Evolutionary conservation across 2,888 invertebrate species (phyloP).

Genomic region (Pristionchus fissidentatus): DNA sequence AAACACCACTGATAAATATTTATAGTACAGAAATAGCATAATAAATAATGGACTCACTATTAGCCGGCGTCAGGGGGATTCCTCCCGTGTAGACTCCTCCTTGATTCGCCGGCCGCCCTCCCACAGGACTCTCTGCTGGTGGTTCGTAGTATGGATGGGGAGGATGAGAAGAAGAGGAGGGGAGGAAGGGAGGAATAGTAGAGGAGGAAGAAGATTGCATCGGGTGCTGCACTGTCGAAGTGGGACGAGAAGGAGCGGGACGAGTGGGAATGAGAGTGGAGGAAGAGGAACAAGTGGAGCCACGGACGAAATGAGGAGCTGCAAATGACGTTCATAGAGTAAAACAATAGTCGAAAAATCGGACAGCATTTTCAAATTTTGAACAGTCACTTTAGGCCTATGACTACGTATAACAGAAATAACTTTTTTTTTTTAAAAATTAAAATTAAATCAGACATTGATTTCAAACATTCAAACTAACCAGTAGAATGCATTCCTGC

Average conservation of each 20-base stretch:
- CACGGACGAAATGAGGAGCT: too few relatives aligned
- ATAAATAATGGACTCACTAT: background rate
- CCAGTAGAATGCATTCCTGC: too few relatives aligned
- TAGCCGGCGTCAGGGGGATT: background rate
- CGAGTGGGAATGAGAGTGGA: background rate
- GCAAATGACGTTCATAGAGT: too few relatives aligned
- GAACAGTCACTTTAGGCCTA: too few relatives aligned
- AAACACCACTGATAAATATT: background rate
- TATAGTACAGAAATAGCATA: background rate
- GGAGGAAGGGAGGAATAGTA: background rate
- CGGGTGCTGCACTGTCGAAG: background rate
- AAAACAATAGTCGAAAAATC: conserved; percentile 48
- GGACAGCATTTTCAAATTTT: too few relatives aligned
- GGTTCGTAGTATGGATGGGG: conserved; percentile 40
- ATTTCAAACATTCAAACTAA: too few relatives aligned
- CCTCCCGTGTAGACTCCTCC: conserved; percentile 5
- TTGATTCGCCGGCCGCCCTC: background rate
- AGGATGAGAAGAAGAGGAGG: background rate
- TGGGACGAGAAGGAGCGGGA: conserved; percentile 22
- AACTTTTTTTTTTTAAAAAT: too few relatives aligned
- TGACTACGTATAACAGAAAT: too few relatives aligned
- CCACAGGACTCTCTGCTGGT: too few relatives aligned
- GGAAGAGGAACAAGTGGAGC: background rate
- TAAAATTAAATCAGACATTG: too few relatives aligned
- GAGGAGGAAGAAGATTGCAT: background rate